phyloP scores from a whole-genome alignment of 2,113 vertebrate species.

The Mesoclemmys tuberculata region DNA sequence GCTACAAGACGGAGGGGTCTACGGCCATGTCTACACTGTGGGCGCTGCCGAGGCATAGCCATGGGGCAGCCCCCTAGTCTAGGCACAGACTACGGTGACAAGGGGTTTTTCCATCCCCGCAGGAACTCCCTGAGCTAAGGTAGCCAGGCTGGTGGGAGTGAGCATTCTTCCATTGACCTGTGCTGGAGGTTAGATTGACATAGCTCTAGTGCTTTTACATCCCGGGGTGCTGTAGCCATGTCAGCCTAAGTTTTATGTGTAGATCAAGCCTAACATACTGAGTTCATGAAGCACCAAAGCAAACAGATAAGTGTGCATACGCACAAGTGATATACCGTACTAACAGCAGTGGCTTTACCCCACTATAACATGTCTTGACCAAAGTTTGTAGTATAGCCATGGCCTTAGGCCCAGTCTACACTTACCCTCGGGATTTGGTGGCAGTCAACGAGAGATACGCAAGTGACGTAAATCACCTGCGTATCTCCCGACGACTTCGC shows the following conservation, averaged over 20 bases:
- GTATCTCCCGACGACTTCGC: no score
- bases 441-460: no score
- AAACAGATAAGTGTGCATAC: background rate
- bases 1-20: background rate
- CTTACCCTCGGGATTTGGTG: no score
- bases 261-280: background rate
- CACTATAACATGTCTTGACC: background rate
- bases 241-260: background rate
- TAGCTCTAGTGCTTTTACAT: background rate
- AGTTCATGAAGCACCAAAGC: background rate
- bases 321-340: no score
- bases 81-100: background rate
- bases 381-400: background rate
- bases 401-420: no score
- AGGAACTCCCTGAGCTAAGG: background rate
- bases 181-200: background rate
- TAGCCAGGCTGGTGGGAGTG: rapidly evolving
- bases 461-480: no score
- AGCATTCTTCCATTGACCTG: background rate
- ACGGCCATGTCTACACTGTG: background rate
- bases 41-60: background rate
- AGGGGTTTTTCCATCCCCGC: background rate
- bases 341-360: background rate
- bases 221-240: background rate
- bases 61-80: background rate